Base-by-base conservation (phyloP, 1,140 invertebrate genomes). In the Brachionus koreanus region DNA sequence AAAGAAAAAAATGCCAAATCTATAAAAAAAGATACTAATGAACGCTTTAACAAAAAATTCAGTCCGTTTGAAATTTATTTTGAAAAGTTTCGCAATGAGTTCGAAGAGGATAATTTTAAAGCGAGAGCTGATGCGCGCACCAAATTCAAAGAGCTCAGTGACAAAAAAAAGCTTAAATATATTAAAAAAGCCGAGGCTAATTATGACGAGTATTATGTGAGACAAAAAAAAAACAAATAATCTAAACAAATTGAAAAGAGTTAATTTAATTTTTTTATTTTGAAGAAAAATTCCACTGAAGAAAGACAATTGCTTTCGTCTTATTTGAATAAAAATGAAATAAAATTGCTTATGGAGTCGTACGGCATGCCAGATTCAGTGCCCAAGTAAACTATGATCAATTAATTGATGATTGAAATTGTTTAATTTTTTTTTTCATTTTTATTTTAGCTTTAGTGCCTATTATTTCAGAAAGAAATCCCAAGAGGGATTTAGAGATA, bases 131-230 rank as follows among this genome's bases (percentile, higher is more conserved):
- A 74, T 25, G 69, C 69, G 9, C 39, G 69, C 39, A 1, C 42
- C 0, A 74, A 74, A 46, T 74, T 46, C 43, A 46, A 46, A 33
- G 23, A 23, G 0, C 7, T 74, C 1, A 74, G 39, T 33, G 69
- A 74, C 25, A 74, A 74, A 74, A 74, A 74, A 74, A 43, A 35
- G 6, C 25, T 74, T 2, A 74, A 74, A 49, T 74, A 49, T 29
- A 46, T 74, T 1, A 74, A 74, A 74, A 74, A 74, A 74, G 69
- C 69, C 25, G 69, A 74, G 13, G 1, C 1, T 3, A 74, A 74
- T 29, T 74, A 74, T 29, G 69, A 74, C 33, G 69, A 74, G 2
- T 46, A 74, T 74, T 46, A 74, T 74, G 69, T 74, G 43, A 74
- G 10, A 23, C 46, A n/a, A n/a, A n/a, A n/a, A n/a, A n/a, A n/a